Base-by-base conservation (phyloP, 2,888 invertebrate species). In the Zootermopsis nevadensis region DNA sequence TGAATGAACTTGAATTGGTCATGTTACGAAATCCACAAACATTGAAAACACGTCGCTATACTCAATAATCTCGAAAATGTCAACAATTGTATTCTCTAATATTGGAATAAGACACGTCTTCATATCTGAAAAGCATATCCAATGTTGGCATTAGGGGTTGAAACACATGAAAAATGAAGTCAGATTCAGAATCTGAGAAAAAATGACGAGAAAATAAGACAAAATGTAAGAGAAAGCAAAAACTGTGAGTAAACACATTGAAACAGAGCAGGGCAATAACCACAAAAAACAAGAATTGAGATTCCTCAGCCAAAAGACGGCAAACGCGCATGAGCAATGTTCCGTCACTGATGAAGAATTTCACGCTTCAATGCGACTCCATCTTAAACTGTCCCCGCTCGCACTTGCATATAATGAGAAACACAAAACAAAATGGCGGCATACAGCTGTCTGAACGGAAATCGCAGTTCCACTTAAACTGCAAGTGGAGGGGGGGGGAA, bases 211-310 rank as follows among this genome's bases (percentile, higher is more conserved):
- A 27, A 15, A 69, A 66, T 10, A 27, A 31, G 10, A 31, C 30
- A 31, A 69, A 10, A 19, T 10, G n/a, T n/a, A 31, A 69, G 30
- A 69, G 19, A 69, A 69, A 30, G 31, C 69, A 27, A 22, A 66
- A 66, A 66, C n/a, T n/a, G 6, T 10, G 77, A 53, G 53, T 77
- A 77, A 77, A 77, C 77, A 77, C 53, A 77, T 31, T 53, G 31
- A 77, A 77, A 77, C 10, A 30, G 24, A 53, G 48, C 27, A 77
- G 53, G 77, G 48, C 15, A 19, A 48, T 1, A 42, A 27, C 12
- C 6, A 31, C 22, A 69, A 10, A 69, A 30, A 69, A 69, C 27
- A 31, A 69, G 30, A 53, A 53, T 30, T 38, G n/a, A 38, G 38
- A 77, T 77, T 53, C 12, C 30, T 24, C 30, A 6, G 31, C 15